Conservation (phyloP, 1,140 invertebrate genomes). For the fruit fly (Drosophila melanogaster) region DNA sequence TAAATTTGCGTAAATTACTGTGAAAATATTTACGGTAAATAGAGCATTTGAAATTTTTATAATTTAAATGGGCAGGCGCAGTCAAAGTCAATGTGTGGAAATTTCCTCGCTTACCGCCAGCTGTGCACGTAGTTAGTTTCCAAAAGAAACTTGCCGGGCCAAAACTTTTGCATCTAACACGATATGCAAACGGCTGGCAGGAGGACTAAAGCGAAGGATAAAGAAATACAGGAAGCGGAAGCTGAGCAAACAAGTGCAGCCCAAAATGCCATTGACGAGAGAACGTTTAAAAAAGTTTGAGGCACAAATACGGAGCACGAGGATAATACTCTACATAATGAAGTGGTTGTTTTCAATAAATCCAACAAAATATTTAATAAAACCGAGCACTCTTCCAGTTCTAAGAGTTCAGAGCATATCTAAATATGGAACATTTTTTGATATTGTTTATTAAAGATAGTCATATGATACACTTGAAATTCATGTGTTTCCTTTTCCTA, state of each 20-base stretch:
- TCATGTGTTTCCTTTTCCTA: too few relatives aligned
- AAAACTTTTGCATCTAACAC: conserved; percentile 65
- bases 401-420: too few relatives aligned
- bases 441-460: too few relatives aligned
- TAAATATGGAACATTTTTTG: too few relatives aligned
- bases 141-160: conserved; percentile 54
- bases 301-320: conserved; percentile 18
- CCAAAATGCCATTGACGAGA: conserved; percentile 59
- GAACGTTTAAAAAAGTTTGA: conserved; percentile 30
- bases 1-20: conserved; percentile 80
- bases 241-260: conserved; percentile 48
- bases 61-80: conserved; percentile 58
- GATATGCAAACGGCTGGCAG: conserved; percentile 46
- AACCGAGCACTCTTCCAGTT: too few relatives aligned
- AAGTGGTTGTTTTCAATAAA: not conserved
- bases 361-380: too few relatives aligned
- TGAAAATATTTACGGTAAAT: conserved; percentile 81
- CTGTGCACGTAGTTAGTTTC: conserved; percentile 56
- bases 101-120: conserved; percentile 36
- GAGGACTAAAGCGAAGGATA: not conserved
- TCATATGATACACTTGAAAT: too few relatives aligned
- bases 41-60: conserved; percentile 77
- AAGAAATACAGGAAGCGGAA: conserved; percentile 61
- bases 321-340: not conserved
- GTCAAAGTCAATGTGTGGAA: conserved; percentile 46